Evolutionary conservation across 2,888 invertebrate genomes (phyloP).

Genomic region (Eristalinus sepulchralis): DNA sequence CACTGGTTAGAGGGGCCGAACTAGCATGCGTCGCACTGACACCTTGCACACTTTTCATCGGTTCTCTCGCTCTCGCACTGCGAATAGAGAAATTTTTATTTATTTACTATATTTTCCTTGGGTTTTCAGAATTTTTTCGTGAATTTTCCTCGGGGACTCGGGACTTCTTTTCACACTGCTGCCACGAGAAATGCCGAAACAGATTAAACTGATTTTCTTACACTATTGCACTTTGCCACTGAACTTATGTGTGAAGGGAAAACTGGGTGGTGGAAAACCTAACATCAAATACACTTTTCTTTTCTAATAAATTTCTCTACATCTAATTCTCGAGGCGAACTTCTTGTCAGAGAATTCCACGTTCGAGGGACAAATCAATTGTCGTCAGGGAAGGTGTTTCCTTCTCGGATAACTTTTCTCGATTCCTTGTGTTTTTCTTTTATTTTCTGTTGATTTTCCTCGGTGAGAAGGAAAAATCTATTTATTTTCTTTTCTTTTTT

Average conservation of each 20-base stretch:
- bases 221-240: slow-evolving; percentile 63
- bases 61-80: slow-evolving; percentile 56
- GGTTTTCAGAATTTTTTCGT: slow-evolving; percentile 36
- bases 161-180: slow-evolving; percentile 2
- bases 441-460: slow-evolving; percentile 4
- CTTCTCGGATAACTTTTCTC: not conserved
- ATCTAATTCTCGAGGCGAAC: slow-evolving; percentile 8
- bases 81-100: slow-evolving; percentile 71
- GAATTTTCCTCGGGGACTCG: slow-evolving; percentile 9
- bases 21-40: slow-evolving; percentile 36
- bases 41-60: slow-evolving; percentile 61
- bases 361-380: not conserved
- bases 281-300: slow-evolving; percentile 11
- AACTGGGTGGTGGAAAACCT: not conserved
- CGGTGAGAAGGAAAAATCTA: not conserved
- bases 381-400: not conserved
- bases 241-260: not conserved
- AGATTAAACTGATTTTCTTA: not conserved
- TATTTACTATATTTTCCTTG: slow-evolving; percentile 63
- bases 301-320: slow-evolving; percentile 58
- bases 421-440: not conserved
- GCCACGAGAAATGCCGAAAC: slow-evolving; percentile 17
- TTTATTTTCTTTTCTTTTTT: not conserved
- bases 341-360: not conserved
- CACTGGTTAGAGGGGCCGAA: slow-evolving; percentile 2